These are phyloP conservation scores for Oenanthe melanoleuca DNA, from an alignment of 2,113 vertebrate genomes.

Conservation along the genomic window DNA sequence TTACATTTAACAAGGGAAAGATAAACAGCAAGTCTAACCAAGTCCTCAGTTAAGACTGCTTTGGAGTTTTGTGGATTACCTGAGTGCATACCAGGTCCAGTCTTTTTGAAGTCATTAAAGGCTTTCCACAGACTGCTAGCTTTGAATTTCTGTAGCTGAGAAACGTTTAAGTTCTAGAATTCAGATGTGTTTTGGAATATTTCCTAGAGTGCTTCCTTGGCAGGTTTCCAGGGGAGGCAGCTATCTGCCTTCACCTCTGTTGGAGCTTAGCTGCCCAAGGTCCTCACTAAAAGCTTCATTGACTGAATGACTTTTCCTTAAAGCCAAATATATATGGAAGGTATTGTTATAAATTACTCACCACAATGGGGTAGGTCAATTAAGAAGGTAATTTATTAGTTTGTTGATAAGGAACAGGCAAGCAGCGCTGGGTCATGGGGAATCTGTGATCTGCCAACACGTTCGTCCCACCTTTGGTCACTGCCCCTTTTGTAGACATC, in stretches of 20 bases:
- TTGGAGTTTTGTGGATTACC: not conserved
- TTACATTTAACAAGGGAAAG: conserved; percentile 16
- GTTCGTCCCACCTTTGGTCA: too few species aligned
- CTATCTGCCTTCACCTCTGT: not conserved
- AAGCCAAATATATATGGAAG: not conserved
- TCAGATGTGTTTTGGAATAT: not conserved
- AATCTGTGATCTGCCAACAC: too few species aligned
- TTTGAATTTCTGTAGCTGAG: conserved; percentile 2
- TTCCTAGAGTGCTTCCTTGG: not conserved
- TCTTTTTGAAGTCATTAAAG: not conserved
- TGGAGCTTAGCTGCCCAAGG: not conserved
- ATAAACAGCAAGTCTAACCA: not conserved
- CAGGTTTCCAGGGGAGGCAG: not conserved
- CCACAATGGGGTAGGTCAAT: too few species aligned
- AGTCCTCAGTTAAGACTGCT: not conserved
- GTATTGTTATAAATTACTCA: not conserved
- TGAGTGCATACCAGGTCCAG: not conserved
- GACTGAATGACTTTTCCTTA: not conserved
- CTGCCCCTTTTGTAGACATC: too few species aligned
- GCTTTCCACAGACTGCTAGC: not conserved
- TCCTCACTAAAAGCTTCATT: not conserved
- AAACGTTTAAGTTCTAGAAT: not conserved
- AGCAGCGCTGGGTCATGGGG: too few species aligned
- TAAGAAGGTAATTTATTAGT: too few species aligned
- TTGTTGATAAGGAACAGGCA: too few species aligned